Base-by-base conservation (phyloP, 2,797 vertebrate species). In the Epinephelus awoara region DNA sequence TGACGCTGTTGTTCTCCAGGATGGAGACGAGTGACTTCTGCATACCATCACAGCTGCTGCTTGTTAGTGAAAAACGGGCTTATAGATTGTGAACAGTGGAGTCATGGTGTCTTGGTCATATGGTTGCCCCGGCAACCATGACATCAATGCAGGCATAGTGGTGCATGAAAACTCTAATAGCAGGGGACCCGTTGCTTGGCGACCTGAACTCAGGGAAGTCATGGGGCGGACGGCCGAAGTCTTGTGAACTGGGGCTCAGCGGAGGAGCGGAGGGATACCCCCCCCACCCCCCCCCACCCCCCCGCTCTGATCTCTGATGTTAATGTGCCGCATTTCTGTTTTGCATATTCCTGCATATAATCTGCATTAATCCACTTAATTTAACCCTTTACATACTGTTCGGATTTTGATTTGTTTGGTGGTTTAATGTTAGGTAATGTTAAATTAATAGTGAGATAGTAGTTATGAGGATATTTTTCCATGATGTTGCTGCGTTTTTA, bases 141-240 rank as follows among this genome's bases (percentile, higher is more conserved):
- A 96, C 96, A 96, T 97, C 95, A 96, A 91, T 0, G 47, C 90
- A 89, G 88, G 95, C 95, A 97, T 96, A 95, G 95, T 95, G 93
- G 96, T 97, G 96, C 95, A 96, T 95, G 92, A 96, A 95, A 95
- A 95, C 94, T 94, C 89, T 91, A 92, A 94, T 92, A 94, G 92
- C 95, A 89, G 96, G 83, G 94, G 92, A 93, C 70, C 2, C 91
- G 96, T 97, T 97, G 96, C 96, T 96, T 96, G 94, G 96, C 95
- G 92, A 97, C 94, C 91, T 91, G 87, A 84, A 89, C 93, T 96
- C 82, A 3, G 90, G 91, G 94, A 96, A 95, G 95, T 95, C 92
- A 94, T 87, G 91, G 93, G 95, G 95, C 94, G 94, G 88, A 87
- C 88, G 80, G 95, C 93, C 95, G 94, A 94, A 93, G 86, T 93